Percentiles rank a stretch among this genome's conserved stretches.
These are phyloP conservation scores for Probaryconus sp. DNA, from an alignment of 1,140 invertebrate genomes.

Conservation along the genomic window DNA sequence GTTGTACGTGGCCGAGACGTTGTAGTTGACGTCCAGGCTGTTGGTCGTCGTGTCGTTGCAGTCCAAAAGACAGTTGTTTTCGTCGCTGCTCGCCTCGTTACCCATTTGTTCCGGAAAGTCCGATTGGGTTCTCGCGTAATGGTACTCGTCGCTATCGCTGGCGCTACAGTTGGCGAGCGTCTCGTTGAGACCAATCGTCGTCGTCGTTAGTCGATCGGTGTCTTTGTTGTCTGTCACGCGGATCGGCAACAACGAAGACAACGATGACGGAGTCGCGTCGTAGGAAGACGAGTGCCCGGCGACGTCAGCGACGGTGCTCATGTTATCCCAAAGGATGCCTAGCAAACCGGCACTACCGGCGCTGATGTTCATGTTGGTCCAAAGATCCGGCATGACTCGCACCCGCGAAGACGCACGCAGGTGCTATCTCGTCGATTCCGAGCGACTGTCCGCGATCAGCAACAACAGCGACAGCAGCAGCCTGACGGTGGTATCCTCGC, in stretches of 20 bases:
- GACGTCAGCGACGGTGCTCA: constrained; percentile 68
- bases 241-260: constrained; percentile 39
- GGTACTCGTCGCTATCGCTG: constrained; percentile 7
- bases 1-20: constrained; percentile 63
- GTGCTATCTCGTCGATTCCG: constrained; percentile 69
- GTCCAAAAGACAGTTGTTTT: constrained; percentile 68
- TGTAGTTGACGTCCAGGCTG: constrained; percentile 61
- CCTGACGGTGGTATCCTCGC: constrained; percentile 71
- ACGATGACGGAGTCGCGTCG: constrained; percentile 44
- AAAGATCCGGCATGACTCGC: constrained; percentile 72
- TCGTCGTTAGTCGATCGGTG: constrained; percentile 44
- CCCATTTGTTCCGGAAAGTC: constrained; percentile 30
- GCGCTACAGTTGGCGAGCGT: constrained; percentile 22
- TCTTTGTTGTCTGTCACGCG: constrained; percentile 46
- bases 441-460: constrained; percentile 64
- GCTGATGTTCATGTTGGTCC: constrained; percentile 71
- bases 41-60: constrained; percentile 66
- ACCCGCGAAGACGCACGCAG: constrained; percentile 67
- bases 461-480: constrained; percentile 68
- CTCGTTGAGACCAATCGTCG: constrained; percentile 38
- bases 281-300: constrained; percentile 55
- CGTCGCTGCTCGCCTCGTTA: constrained; percentile 48
- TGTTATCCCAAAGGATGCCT: constrained; percentile 74
- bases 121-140: constrained; percentile 11
- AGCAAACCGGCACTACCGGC: constrained; percentile 72